phyloP scores from a whole-genome alignment of 1,140 invertebrate genomes.

The Cotesia typhae region DNA sequence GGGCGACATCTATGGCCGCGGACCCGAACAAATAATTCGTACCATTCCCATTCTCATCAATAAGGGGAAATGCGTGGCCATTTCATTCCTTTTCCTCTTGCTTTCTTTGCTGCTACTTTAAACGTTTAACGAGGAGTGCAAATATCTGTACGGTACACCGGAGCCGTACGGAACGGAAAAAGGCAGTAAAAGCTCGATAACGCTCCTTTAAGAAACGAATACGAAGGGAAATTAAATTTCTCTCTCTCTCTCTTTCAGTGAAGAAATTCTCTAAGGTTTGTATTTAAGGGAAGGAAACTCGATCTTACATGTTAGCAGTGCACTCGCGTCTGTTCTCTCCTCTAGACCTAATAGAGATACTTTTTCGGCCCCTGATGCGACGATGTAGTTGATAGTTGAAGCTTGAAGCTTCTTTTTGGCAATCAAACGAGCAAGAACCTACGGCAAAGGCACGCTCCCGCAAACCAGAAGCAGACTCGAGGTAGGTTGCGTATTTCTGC shows the following conservation, averaged over 20 bases:
- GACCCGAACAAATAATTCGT: no score
- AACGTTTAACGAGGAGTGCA: neutral
- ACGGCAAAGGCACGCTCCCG: neutral
- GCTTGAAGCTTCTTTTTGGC: slow-evolving; percentile 23
- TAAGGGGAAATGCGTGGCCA: slow-evolving; percentile 21
- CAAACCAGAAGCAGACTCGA: neutral
- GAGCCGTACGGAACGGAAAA: neutral
- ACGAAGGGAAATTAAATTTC: slow-evolving; percentile 33
- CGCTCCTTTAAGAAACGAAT: slow-evolving; percentile 21
- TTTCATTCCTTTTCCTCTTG: neutral
- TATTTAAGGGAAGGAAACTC: no score
- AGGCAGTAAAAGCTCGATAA: slow-evolving; percentile 4
- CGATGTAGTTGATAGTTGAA: neutral
- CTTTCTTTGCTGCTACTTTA: neutral
- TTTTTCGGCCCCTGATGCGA: neutral
- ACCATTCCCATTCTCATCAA: slow-evolving; percentile 10
- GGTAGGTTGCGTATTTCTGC: no score
- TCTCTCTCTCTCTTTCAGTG: neutral
- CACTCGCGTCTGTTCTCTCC: slow-evolving; percentile 16
- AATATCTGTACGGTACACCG: neutral
- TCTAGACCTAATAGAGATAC: no score
- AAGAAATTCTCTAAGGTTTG: no score
- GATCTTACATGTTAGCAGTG: neutral
- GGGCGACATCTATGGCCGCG: no score
- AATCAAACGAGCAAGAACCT: slow-evolving; percentile 28